These are phyloP conservation scores for Drosophila flavopinicola DNA, from an alignment of 2,888 invertebrate species.

Conservation along the genomic window DNA sequence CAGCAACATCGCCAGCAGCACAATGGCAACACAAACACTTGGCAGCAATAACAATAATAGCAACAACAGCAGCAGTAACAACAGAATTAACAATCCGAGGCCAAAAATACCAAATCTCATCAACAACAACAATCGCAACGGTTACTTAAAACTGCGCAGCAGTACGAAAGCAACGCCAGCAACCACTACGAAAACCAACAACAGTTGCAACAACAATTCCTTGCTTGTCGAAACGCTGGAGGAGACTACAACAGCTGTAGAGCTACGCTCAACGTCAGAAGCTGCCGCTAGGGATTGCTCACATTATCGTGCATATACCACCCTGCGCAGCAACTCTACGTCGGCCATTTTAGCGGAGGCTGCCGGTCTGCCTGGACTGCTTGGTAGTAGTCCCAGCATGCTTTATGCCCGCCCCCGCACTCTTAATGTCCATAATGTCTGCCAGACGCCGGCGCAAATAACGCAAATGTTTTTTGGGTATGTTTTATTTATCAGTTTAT, in stretches of 20 bases:
- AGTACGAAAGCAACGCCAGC: constrained; percentile 18
- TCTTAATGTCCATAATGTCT: constrained; percentile 82
- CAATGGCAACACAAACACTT: constrained; percentile 40
- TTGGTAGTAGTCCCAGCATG: constrained; percentile 50
- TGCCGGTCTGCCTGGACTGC: constrained; percentile 48
- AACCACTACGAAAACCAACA: constrained; percentile 9
- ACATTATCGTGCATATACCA: constrained; percentile 55
- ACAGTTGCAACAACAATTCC: constrained; percentile 45
- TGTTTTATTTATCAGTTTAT: constrained; percentile 59
- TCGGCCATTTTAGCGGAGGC: constrained; percentile 73
- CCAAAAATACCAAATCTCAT: constrained; percentile 48
- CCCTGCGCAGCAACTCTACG: constrained; percentile 80
- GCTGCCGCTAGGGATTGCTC: not conserved
- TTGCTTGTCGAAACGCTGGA: constrained; percentile 48
- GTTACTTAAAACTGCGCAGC: constrained; percentile 47
- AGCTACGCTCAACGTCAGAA: constrained; percentile 52
- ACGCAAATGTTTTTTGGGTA: constrained; percentile 84
- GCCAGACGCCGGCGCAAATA: constrained; percentile 82
- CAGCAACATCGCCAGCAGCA: constrained; percentile 23
- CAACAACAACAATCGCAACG: constrained; percentile 45
- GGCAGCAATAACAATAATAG: constrained; percentile 30
- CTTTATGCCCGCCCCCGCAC: constrained; percentile 81
- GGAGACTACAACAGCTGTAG: constrained; percentile 66
- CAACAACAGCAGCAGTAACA: constrained; percentile 24
- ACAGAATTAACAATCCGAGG: constrained; percentile 33